Evolutionary conservation across 2,113 vertebrate species (phyloP).

Genomic region (Ptyas mucosa): DNA sequence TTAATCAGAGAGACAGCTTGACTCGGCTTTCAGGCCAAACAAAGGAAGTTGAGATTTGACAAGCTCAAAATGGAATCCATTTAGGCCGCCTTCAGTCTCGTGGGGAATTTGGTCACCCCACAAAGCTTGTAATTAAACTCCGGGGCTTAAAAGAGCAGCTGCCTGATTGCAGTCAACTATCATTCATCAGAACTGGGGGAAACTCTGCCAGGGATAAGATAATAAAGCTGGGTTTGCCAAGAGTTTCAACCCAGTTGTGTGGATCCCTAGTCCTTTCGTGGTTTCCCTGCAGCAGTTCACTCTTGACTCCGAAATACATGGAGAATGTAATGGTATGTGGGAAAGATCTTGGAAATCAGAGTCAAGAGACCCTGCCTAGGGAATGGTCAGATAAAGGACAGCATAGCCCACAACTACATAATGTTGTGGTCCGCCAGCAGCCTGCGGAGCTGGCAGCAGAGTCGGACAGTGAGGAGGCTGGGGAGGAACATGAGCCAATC

Average conservation of each 20-base stretch:
- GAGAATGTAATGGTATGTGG: not conserved
- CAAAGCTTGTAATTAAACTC: constrained; percentile 4
- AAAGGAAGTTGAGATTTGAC: not conserved
- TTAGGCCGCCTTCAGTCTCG: not conserved
- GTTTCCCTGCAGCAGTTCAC: not conserved
- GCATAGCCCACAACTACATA: not conserved
- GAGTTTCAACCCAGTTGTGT: not conserved
- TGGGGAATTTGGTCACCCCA: not conserved
- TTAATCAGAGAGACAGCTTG: not conserved
- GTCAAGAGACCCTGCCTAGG: not conserved
- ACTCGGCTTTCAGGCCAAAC: not conserved
- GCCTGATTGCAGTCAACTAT: not conserved
- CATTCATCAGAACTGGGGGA: not conserved
- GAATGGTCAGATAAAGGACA: not conserved
- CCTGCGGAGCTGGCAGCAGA: no score
- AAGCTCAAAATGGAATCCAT: not conserved
- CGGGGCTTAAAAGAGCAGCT: not conserved
- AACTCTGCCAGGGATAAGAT: not conserved
- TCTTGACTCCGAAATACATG: not conserved
- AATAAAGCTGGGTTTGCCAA: not conserved
- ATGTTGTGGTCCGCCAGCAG: no score
- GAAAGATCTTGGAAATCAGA: not conserved
- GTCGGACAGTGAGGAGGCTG: no score
- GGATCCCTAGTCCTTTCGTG: not conserved
- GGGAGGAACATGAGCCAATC: no score